Base-by-base conservation (phyloP, 2,797 vertebrate species). In the Parauchenoglanis ngamensis region DNA sequence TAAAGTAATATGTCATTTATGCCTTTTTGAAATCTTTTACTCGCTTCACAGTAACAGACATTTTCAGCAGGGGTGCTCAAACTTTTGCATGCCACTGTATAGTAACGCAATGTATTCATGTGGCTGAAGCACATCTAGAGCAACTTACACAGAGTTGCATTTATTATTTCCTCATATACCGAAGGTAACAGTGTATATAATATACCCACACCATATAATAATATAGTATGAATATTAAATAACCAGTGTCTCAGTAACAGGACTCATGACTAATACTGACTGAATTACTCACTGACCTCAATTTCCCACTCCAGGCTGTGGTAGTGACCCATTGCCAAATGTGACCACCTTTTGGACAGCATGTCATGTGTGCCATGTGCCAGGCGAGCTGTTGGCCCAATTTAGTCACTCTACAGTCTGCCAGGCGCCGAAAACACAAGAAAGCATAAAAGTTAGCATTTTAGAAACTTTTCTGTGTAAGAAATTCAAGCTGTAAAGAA, bases 241-340 rank as follows among this genome's bases (percentile, higher is more conserved):
- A 68, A 68, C 56, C 21, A 57, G 67, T 25, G 87, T 84, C 15
- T 83, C 52, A 88, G 65, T 87, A 72, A 79, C 61, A 75, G 67
- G 65, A 56, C 65, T 63, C 57, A 81, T 79, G 85, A 82, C n/a
- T 78, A 56, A 65, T 54, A 84, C 73, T 68, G 56, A 86, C 1
- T 63, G 78, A 31, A 89, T 91, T 86, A 89, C 82, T 88, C 88
- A 86, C 83, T 90, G 86, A 76, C 68, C 87, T 89, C 77, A 59
- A 49, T 81, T 72, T 86, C 79, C 79, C 84, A 86, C 83, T 87
- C 57, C 72, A 65, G 54, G 83, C 88, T 88, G 87, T 87, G 87
- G 78, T 67, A 56, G 63, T 35, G 84, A 89, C 88, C 87, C 59
- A 25, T 75, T 88, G 88, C 88, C 87, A 86, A 59, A 85, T 75